Base-by-base conservation (phyloP, 1,140 invertebrate genomes). In the Brachionus sp. region DNA sequence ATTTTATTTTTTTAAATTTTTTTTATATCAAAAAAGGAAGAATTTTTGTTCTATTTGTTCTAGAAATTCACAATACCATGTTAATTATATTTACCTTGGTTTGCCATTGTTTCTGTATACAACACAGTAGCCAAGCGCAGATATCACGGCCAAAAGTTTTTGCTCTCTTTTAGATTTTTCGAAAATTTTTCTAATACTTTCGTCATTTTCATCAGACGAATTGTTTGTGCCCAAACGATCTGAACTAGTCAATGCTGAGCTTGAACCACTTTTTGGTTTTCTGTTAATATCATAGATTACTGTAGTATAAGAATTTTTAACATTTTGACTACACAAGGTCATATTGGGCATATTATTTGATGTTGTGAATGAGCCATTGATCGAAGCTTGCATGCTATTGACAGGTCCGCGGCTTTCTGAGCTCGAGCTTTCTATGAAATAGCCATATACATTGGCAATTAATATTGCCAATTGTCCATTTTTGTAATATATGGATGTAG, bases 401-500 rank as follows among this genome's bases (percentile, higher is more conserved):
- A 42, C 9, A 16, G 66, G 16, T 10, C 39, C 19, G 9, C 42
- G 16, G 29, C 19, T 46, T 25, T 46, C 37, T 5, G 42, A 75
- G 13, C 42, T 46, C 5, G 50, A 25, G 12, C 23, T 39, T 12
- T 80, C 77, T 12, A 80, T 37, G 39, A 25, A 62, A 42, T 80
- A 80, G 13, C 77, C 77, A 29, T 13, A 62, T 19, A 80, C 77
- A 80, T 80, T 57, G 16, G 77, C 46, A 19, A 66, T n/a, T 7
- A 62, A 5, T 16, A 80, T 57, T 25, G 77, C 77, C 23, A 80
- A 66, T 80, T 80, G 50, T 13, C 77, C 77, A 44, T 80, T 80
- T 37, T 57, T 57, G 29, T 80, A 80, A 39, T 62, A 80, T 0
- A 80, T 29, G 9, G 46, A 62, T 19, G 62, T 57, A 10, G 77